Evolutionary conservation across 2,888 invertebrate genomes (phyloP).

Genomic region (Campoletis raptor): DNA sequence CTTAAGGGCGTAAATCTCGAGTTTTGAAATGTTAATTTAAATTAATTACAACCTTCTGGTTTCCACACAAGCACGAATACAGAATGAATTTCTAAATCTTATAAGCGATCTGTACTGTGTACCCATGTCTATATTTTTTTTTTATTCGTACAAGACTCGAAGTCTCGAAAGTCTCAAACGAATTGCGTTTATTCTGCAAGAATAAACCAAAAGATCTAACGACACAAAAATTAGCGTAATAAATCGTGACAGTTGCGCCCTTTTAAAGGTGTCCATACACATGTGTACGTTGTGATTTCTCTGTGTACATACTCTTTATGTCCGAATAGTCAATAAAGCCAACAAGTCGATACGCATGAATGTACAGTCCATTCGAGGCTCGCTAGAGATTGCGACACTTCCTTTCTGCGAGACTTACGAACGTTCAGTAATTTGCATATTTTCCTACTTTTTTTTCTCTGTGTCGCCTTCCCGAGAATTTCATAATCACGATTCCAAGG

Average conservation of each 20-base stretch:
- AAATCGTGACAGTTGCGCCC: not conserved
- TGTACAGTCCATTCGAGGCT: conserved; percentile 15
- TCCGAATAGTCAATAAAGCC: conserved; percentile 7
- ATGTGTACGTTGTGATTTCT: not conserved
- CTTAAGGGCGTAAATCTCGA: not conserved
- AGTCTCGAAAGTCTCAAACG: conserved; percentile 2
- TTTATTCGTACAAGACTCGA: not conserved
- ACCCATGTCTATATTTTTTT: conserved; percentile 5
- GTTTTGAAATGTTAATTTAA: not conserved
- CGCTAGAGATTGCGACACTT: conserved; percentile 35
- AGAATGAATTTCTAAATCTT: conserved; percentile 53
- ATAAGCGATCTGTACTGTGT: conserved; percentile 35
- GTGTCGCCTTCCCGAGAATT: conserved; percentile 7
- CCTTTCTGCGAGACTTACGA: conserved; percentile 30
- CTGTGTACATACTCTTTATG: not conserved
- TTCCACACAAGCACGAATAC: not conserved
- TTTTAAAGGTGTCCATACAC: not conserved
- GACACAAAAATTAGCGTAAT: not conserved
- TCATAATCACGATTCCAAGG: conserved; percentile 18
- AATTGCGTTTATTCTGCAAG: not conserved
- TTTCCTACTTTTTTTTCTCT: not conserved
- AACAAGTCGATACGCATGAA: conserved; percentile 30
- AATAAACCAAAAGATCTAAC: not conserved
- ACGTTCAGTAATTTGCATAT: conserved; percentile 15
- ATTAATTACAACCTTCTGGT: not conserved